Evolutionary conservation across 2,888 invertebrate species (phyloP).

Genomic region (Stenchaetothrips biformis): DNA sequence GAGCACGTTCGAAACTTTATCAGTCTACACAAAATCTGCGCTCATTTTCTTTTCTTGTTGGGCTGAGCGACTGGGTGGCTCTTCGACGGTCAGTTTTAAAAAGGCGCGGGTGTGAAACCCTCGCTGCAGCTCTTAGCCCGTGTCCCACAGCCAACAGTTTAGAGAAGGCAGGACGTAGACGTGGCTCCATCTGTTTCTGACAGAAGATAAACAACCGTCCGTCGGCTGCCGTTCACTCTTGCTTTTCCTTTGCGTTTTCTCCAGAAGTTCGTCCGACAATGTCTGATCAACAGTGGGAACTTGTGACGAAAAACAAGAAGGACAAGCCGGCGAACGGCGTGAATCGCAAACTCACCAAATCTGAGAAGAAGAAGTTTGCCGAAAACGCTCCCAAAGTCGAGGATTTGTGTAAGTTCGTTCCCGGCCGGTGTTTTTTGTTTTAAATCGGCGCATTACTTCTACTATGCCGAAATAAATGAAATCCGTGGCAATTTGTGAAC

Average conservation of each 20-base stretch:
- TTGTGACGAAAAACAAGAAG: constrained; percentile 57
- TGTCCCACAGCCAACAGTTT: not conserved
- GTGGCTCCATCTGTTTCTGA: not conserved
- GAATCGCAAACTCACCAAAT: constrained; percentile 51
- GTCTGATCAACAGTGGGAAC: constrained; percentile 40
- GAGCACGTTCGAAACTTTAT: no score
- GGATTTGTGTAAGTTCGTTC: constrained; percentile 62
- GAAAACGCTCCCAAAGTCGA: constrained; percentile 67
- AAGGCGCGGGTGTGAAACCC: no score
- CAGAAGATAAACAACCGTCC: constrained; percentile 3
- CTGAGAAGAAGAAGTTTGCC: constrained; percentile 56
- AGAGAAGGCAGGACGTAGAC: not conserved
- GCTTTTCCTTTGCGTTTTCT: not conserved
- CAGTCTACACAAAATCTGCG: no score
- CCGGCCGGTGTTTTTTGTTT: not conserved
- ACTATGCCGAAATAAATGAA: not conserved
- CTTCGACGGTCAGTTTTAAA: no score
- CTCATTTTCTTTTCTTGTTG: no score
- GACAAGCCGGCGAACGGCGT: constrained; percentile 49
- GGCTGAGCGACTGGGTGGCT: no score
- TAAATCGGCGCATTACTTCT: not conserved
- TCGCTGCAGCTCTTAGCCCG: no score
- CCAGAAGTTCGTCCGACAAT: constrained; percentile 29
- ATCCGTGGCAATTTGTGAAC: not conserved
- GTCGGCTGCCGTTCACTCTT: not conserved